Percentiles rank a stretch among this genome's conserved stretches.
Evolutionary conservation across 37 sponge, comb jelly and placozoan species (phyloP).

Genomic region (Geodia barretti): DNA sequence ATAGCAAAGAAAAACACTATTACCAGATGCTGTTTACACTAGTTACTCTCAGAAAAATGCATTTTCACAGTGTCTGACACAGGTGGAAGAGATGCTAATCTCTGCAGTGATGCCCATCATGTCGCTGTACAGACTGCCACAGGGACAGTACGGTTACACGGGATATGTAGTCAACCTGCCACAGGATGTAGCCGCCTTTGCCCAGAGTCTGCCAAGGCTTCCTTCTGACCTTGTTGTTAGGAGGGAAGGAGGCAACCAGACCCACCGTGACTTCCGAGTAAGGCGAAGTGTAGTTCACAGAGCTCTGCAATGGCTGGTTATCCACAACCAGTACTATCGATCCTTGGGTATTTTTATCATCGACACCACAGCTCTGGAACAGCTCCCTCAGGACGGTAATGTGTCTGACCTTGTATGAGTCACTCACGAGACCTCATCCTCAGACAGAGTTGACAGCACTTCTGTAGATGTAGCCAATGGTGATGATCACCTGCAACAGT

Average conservation of each 20-base stretch:
- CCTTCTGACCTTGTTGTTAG: conserved; percentile 23
- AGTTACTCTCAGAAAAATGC: too few relatives aligned
- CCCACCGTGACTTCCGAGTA: conserved; percentile 49
- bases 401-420: conserved; percentile 7
- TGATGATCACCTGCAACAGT: not conserved
- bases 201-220: conserved; percentile 21
- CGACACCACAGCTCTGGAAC: not conserved
- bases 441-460: too few relatives aligned
- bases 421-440: too few relatives aligned
- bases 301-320: conserved; percentile 42
- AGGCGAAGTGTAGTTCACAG: conserved; percentile 20
- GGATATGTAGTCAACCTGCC: too few relatives aligned
- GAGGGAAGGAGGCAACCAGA: conserved; percentile 11
- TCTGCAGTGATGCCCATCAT: conserved; percentile 52
- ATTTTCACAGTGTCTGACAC: too few relatives aligned
- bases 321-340: conserved; percentile 34
- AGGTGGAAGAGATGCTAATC: conserved; percentile 41
- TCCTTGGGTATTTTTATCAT: conserved; percentile 3
- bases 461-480: too few relatives aligned
- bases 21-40: too few relatives aligned
- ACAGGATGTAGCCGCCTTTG: conserved; percentile 41
- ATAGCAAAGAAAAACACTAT: too few relatives aligned
- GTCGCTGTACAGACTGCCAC: conserved; percentile 29
- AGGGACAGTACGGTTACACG: conserved; percentile 41
- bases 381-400: conserved; percentile 48